phyloP scores from a whole-genome alignment of 2,888 invertebrate genomes.

The Stramonita haemastoma region DNA sequence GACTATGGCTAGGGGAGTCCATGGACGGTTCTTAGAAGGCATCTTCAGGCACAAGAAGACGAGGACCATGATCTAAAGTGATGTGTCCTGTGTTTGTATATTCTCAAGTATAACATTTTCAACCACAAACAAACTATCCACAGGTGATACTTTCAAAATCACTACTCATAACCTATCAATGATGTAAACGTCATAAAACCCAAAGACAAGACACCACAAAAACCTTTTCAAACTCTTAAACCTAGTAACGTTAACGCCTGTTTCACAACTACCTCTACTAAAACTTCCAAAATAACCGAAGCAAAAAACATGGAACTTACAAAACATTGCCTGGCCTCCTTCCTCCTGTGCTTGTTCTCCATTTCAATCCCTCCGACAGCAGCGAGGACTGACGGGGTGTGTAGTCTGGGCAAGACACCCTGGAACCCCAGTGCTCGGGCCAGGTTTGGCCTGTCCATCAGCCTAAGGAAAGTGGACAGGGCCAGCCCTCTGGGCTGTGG shows the following conservation, averaged over 20 bases:
- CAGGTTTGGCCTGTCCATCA: slow-evolving; percentile 56
- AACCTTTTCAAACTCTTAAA: background rate
- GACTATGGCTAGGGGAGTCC: too few relatives aligned
- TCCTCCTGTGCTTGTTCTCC: background rate
- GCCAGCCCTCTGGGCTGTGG: slow-evolving; percentile 54
- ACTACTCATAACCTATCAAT: background rate
- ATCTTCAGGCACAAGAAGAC: too few relatives aligned
- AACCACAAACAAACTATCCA: background rate
- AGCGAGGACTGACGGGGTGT: background rate
- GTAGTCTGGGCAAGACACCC: slow-evolving; percentile 22
- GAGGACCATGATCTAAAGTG: too few relatives aligned
- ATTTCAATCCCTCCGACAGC: background rate
- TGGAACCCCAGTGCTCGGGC: slow-evolving; percentile 30
- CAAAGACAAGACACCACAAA: background rate
- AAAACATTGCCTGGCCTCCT: background rate
- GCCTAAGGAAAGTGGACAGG: slow-evolving; percentile 51
- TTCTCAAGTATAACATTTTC: too few relatives aligned
- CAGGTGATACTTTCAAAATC: background rate
- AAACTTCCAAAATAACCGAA: background rate
- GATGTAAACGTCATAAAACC: too few relatives aligned
- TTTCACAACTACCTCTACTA: background rate
- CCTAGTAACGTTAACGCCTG: background rate
- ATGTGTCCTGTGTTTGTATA: too few relatives aligned
- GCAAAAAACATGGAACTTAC: background rate
- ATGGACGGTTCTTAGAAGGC: too few relatives aligned